Conservation (phyloP, 2,888 invertebrate species). For the Pristionchus mayeri region DNA sequence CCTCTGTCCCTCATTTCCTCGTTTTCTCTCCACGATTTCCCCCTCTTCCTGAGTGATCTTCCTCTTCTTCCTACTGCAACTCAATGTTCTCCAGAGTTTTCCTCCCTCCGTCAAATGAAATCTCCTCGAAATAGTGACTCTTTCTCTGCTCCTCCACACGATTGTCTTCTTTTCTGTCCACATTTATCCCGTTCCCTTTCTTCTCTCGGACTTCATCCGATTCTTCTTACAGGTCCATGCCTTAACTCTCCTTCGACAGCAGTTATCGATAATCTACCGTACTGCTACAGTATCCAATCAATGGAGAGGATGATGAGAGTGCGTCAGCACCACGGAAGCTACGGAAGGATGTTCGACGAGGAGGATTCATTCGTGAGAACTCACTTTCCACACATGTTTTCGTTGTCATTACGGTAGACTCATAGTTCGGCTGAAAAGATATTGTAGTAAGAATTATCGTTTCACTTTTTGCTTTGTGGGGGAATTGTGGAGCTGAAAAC, state of each 20-base stretch:
- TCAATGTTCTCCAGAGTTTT: not conserved
- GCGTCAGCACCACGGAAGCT: conserved; percentile 25
- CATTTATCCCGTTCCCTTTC: not conserved
- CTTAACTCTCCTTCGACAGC: not conserved
- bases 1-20: not conserved
- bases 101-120: not conserved
- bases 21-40: not conserved
- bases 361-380: conserved; percentile 15
- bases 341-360: conserved; percentile 49
- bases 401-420: too few relatives aligned
- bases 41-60: not conserved
- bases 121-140: not conserved
- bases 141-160: not conserved
- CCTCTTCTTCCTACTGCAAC: not conserved
- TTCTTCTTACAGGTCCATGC: not conserved
- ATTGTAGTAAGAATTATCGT: too few relatives aligned
- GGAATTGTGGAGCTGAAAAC: too few relatives aligned
- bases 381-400: too few relatives aligned
- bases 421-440: too few relatives aligned
- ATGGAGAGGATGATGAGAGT: conserved; percentile 39
- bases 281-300: not conserved
- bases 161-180: not conserved
- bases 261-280: not conserved
- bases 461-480: too few relatives aligned
- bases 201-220: not conserved